Percentiles rank a stretch among this genome's conserved stretches.
Evolutionary conservation across 1,140 invertebrate genomes (phyloP).

Genomic region (Heliconius melpomene): DNA sequence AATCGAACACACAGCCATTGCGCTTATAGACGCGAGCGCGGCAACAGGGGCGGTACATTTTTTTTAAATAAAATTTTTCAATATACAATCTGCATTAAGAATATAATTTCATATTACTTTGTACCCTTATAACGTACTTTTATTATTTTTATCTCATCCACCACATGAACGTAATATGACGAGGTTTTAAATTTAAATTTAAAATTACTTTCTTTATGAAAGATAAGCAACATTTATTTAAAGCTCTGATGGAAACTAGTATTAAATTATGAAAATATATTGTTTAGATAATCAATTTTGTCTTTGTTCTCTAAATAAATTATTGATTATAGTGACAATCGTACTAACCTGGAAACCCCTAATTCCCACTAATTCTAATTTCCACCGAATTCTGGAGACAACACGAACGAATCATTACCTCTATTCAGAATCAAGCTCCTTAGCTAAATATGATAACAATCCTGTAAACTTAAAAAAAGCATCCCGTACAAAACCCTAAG

Average conservation of each 20-base stretch:
- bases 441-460: too few species aligned
- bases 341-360: too few species aligned
- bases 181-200: background rate
- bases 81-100: background rate
- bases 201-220: conserved; percentile 8
- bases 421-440: too few species aligned
- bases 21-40: too few species aligned
- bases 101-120: background rate
- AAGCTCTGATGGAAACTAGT: background rate
- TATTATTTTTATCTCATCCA: conserved; percentile 6
- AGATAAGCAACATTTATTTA: background rate
- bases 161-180: background rate
- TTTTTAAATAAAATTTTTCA: too few species aligned
- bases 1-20: too few species aligned
- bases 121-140: background rate
- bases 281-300: background rate
- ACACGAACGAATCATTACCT: too few species aligned
- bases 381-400: too few species aligned
- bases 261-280: background rate
- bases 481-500: background rate
- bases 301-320: background rate
- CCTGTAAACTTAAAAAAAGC: background rate
- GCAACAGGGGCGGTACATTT: too few species aligned
- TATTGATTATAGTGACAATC: too few species aligned
- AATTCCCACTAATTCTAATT: too few species aligned